Percentiles rank a stretch among this genome's conserved stretches.
These are phyloP conservation scores for Anaspis maculata DNA, from an alignment of 2,888 invertebrate genomes.

Conservation along the genomic window DNA sequence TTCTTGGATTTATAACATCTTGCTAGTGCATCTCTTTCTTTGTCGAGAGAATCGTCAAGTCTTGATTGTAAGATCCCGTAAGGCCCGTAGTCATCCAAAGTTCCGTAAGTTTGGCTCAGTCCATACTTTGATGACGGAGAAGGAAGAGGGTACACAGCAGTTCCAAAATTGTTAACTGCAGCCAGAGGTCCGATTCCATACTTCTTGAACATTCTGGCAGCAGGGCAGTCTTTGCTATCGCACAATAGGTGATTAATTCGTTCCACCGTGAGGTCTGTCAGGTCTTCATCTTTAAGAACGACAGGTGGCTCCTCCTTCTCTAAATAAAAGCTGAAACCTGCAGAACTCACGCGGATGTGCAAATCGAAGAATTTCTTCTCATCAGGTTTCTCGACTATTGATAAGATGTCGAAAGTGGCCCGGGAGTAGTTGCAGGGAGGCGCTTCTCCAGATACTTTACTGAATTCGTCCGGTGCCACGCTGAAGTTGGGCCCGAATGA, in stretches of 20 bases:
- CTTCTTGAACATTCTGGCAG: slow-evolving; percentile 36
- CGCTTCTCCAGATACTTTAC: neutral
- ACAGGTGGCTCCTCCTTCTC: slow-evolving; percentile 1
- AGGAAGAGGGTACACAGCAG: slow-evolving; percentile 22
- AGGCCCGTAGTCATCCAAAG: slow-evolving; percentile 32
- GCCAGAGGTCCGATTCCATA: slow-evolving; percentile 40
- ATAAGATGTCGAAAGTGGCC: slow-evolving; percentile 23
- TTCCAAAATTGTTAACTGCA: slow-evolving; percentile 32
- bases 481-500: slow-evolving; percentile 6
- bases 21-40: slow-evolving; percentile 21
- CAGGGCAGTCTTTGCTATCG: slow-evolving; percentile 36
- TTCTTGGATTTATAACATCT: neutral
- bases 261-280: slow-evolving; percentile 24
- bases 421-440: slow-evolving; percentile 4
- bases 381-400: slow-evolving; percentile 25
- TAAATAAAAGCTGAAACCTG: slow-evolving; percentile 5
- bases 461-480: slow-evolving; percentile 2
- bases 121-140: slow-evolving; percentile 29
- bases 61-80: too few relatives aligned
- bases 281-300: slow-evolving; percentile 4
- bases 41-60: slow-evolving; percentile 27
- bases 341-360: slow-evolving; percentile 3
- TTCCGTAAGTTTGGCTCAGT: slow-evolving; percentile 34
- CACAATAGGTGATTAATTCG: slow-evolving; percentile 30
- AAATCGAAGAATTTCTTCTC: slow-evolving; percentile 27